A percentile compares a stretch with the other conserved stretches of the same genome.
These are phyloP conservation scores for Urocyon cinereoargenteus DNA, from an alignment of 2,797 vertebrate genomes.

Conservation along the genomic window DNA sequence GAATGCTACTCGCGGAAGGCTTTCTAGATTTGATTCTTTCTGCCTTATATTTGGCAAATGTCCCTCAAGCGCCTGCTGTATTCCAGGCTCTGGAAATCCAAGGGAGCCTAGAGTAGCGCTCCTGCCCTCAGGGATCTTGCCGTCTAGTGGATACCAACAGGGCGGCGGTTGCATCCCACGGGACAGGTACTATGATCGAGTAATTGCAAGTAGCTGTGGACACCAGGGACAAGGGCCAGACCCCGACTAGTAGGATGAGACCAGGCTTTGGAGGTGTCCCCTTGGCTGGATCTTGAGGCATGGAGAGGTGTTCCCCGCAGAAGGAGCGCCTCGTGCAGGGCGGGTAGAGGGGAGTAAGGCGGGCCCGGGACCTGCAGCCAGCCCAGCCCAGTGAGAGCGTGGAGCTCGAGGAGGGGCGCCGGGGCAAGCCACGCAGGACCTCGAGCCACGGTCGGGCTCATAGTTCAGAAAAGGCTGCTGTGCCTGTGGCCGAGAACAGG, in stretches of 20 bases:
- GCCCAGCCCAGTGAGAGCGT: neutral
- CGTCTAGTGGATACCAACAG: neutral
- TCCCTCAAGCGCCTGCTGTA: neutral
- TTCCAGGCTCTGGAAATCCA: neutral
- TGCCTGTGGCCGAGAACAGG: neutral
- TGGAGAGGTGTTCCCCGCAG: neutral
- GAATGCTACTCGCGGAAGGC: neutral
- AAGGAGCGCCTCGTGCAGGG: neutral
- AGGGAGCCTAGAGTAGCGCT: neutral
- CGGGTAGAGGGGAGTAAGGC: rapidly evolving
- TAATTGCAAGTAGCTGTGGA: neutral
- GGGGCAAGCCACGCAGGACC: rapidly evolving
- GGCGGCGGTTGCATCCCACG: neutral
- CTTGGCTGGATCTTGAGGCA: neutral
- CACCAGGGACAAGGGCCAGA: neutral
- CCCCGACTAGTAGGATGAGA: neutral
- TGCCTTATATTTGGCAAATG: neutral
- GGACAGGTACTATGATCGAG: no score
- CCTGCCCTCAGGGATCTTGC: neutral
- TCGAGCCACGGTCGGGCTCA: neutral
- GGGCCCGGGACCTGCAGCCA: neutral
- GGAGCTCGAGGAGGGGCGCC: neutral
- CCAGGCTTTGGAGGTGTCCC: neutral
- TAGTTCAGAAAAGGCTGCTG: neutral
- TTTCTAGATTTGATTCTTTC: neutral